phyloP scores from a whole-genome alignment of 1,140 invertebrate species.

The Acromyrmex heyeri region DNA sequence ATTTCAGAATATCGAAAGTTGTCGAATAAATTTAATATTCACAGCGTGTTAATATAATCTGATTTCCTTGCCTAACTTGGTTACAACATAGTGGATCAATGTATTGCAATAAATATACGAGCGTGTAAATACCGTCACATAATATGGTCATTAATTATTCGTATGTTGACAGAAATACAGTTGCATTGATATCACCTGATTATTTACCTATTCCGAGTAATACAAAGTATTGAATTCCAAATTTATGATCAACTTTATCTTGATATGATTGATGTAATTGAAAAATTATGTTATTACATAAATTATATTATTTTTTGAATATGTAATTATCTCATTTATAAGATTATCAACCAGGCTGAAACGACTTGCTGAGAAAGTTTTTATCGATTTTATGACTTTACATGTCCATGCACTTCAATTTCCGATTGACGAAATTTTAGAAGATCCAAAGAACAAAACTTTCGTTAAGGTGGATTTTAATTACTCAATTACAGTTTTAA shows the following conservation, averaged over 20 bases:
- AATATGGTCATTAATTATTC: constrained; percentile 35
- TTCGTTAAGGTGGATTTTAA: neutral
- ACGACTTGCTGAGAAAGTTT: neutral
- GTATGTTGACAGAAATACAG: constrained; percentile 29
- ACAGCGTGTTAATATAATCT: constrained; percentile 15
- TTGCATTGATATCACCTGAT: constrained; percentile 1
- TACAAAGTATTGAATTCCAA: neutral
- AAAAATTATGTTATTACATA: neutral
- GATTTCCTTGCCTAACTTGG: neutral
- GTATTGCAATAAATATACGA: constrained; percentile 43
- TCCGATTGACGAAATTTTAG: neutral
- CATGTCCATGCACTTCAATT: neutral
- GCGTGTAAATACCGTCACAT: constrained; percentile 23
- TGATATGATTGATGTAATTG: neutral
- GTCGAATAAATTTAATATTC: constrained; percentile 30
- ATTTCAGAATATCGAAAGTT: constrained; percentile 3
- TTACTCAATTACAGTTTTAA: constrained; percentile 51
- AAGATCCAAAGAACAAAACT: neutral
- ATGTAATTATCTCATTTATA: neutral
- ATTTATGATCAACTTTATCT: neutral
- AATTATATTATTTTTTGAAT: neutral
- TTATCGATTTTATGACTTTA: neutral
- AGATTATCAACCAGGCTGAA: neutral
- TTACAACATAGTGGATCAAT: constrained; percentile 35
- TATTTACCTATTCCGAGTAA: neutral